Conservation (phyloP, 2,113 vertebrate genomes). For the Polypterus senegalus region DNA sequence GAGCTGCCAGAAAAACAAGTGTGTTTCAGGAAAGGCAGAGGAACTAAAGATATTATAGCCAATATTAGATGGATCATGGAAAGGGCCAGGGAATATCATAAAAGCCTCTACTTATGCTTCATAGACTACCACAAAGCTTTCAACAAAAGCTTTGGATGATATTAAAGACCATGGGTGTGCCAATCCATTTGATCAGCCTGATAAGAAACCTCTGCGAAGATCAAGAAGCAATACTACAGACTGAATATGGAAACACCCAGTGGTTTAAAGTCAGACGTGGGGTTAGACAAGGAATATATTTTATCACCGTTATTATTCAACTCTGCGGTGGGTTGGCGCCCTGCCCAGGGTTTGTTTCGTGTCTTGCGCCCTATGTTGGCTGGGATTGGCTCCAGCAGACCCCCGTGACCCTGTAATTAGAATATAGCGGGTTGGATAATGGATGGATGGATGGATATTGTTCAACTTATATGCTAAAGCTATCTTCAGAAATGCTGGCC, state of each 20-base stretch:
- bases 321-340: background rate
- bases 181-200: background rate
- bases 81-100: no score
- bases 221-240: conserved; percentile 3
- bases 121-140: no score
- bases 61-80: no score
- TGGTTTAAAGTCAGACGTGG: background rate
- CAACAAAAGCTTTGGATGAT: background rate
- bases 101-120: no score
- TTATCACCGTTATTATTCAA: conserved; percentile 3
- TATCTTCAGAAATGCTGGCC: background rate
- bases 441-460: no score
- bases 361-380: background rate
- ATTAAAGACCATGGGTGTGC: conserved; percentile 3
- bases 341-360: background rate
- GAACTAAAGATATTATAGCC: no score
- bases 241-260: conserved; percentile 2
- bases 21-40: no score
- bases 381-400: background rate
- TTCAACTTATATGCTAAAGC: background rate
- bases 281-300: background rate
- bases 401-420: background rate
- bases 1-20: no score
- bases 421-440: background rate
- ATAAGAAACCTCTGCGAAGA: conserved; percentile 1